phyloP scores from a whole-genome alignment of 2,888 invertebrate species.

The Drosophila kambysellisi region DNA sequence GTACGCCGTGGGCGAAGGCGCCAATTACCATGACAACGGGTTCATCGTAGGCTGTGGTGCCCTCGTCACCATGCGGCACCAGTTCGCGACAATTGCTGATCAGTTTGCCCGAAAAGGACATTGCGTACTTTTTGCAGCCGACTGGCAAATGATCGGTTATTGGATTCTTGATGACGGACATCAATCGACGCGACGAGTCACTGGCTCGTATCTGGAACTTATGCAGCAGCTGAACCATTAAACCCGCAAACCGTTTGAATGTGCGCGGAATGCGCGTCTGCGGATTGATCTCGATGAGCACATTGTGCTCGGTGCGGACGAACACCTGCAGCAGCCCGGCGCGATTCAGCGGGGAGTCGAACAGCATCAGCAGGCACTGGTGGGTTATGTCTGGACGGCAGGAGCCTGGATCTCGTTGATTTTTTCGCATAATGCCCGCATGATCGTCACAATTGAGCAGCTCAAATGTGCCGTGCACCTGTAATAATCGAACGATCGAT shows the following conservation, averaged over 20 bases:
- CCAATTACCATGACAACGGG: slow-evolving; percentile 97
- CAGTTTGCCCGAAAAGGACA: slow-evolving; percentile 94
- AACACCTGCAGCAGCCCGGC: slow-evolving; percentile 98
- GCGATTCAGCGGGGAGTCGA: slow-evolving; percentile 98
- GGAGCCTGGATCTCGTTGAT: slow-evolving; percentile 93
- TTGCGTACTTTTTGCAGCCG: slow-evolving; percentile 95
- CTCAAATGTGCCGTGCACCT: slow-evolving; percentile 95
- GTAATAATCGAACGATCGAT: background rate
- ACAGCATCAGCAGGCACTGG: slow-evolving; percentile 98
- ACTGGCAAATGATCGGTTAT: slow-evolving; percentile 97
- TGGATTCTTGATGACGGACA: slow-evolving; percentile 99
- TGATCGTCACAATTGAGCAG: slow-evolving; percentile 98
- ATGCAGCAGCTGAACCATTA: slow-evolving; percentile 98
- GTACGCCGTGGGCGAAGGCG: slow-evolving; percentile 98
- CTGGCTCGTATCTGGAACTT: slow-evolving; percentile 96
- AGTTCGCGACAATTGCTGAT: slow-evolving; percentile 90
- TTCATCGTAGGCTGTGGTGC: slow-evolving; percentile 88
- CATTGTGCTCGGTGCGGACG: slow-evolving; percentile 95
- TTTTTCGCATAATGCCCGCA: slow-evolving; percentile 92
- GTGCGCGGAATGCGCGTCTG: slow-evolving; percentile 98
- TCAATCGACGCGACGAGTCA: slow-evolving; percentile 93
- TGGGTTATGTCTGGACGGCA: slow-evolving; percentile 99
- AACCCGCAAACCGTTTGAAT: slow-evolving; percentile 97
- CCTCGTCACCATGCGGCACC: slow-evolving; percentile 87
- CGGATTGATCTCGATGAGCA: slow-evolving; percentile 97